Evolutionary conservation across 2,888 invertebrate species (phyloP), one percentile per base, ranked within the genome.

Genomic region (Microctonus brassicae): DNA sequence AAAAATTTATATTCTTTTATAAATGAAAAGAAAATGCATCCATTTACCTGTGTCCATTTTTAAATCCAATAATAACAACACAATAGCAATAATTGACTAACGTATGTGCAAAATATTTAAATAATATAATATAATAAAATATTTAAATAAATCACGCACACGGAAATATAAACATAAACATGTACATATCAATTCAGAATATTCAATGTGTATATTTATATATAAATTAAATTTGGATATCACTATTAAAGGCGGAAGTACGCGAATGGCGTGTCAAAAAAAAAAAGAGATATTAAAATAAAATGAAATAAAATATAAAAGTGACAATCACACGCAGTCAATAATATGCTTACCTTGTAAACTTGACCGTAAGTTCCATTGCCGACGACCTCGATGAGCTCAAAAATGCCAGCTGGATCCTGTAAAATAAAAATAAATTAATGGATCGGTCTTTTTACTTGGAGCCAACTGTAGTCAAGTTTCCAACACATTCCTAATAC

Each of bases 291-390:
- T 20, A 53, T 34, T 11, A 29, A 9, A 47, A 52, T 33, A n/a
- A n/a, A 29, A 39, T 20, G 26, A 57, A 55, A 39, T 9, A 13
- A 39, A 47, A 53, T 34, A 62, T 33, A 70, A 66, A 64, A 70
- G 22, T 53, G 24, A 42, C 11, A 52, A 22, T 53, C n/a, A 26
- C 52, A 29, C n/a, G 13, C 13, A 66, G 36, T 36, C 47, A 34
- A 58, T 65, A 47, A 57, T 53, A 60, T 62, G 79, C 88, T 89
- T 89, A 97, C 98, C 95, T 99, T 99, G 89, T 99, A 99, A 73
- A 99, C 99, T 91, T 99, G 99, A 81, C 99, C 99, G 90, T 99
- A 99, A 69, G 99, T 99, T 86, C 99, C 99, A 95, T 99, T 99
- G 88, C 99, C 99, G 79, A 99, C 99, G 76, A 99, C 99, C 93